phyloP scores from a whole-genome alignment of 2,113 vertebrate genomes.

The Hemicordylus capensis region DNA sequence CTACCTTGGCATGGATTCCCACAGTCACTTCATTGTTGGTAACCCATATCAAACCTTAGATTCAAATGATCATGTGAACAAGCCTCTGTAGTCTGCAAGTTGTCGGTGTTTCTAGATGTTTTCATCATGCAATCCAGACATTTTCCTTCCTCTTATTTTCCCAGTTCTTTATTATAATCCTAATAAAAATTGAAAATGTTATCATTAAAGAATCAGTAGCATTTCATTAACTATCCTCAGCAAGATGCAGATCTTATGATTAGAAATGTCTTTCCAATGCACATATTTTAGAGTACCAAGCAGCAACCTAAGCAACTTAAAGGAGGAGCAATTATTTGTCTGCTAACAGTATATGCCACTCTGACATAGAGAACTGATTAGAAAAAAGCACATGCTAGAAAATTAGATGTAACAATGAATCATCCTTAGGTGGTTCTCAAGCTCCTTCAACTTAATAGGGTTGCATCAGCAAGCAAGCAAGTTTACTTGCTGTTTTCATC shows the following conservation, averaged over 20 bases:
- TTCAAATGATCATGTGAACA: too few relatives aligned
- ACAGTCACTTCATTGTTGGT: too few relatives aligned
- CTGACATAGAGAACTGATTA: constrained; percentile 60
- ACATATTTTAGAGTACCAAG: background rate
- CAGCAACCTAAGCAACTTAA: background rate
- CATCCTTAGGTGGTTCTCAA: constrained; percentile 40
- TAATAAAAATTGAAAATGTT: constrained; percentile 39
- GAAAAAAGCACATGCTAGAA: constrained; percentile 44
- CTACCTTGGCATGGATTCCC: too few relatives aligned
- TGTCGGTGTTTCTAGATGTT: background rate
- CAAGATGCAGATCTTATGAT: constrained; percentile 61
- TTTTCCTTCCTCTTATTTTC: background rate
- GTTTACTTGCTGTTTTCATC: background rate
- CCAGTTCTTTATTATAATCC: constrained; percentile 12
- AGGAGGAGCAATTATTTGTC: constrained; percentile 57
- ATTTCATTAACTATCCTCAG: constrained; percentile 50
- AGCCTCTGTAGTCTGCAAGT: background rate
- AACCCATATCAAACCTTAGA: too few relatives aligned
- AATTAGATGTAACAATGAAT: constrained; percentile 33
- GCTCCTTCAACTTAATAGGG: background rate
- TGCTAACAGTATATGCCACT: constrained; percentile 51
- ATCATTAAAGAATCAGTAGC: constrained; percentile 58
- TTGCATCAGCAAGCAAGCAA: background rate
- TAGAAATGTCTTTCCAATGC: constrained; percentile 28
- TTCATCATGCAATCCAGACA: background rate